Percentiles rank a stretch among this genome's conserved stretches.
Evolutionary conservation across 2,888 invertebrate species (phyloP).

Genomic region (Idaea dimidiata): DNA sequence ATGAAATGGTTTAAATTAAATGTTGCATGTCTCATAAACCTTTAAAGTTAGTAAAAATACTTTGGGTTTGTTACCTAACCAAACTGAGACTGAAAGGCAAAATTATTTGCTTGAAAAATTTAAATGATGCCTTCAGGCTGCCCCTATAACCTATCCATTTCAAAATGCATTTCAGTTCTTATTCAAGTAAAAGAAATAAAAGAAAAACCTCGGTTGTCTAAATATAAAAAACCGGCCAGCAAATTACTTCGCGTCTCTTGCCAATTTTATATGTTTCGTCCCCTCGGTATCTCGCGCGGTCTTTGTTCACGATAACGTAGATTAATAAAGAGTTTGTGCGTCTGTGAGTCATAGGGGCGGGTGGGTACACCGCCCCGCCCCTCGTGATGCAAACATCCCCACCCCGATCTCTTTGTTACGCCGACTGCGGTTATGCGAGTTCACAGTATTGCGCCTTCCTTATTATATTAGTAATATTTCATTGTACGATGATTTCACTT

Average conservation of each 20-base stretch:
- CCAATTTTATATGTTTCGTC: constrained; percentile 34
- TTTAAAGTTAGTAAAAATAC: too few relatives aligned
- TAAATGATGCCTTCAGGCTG: not conserved
- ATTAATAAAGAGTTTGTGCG: constrained; percentile 4
- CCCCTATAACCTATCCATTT: not conserved
- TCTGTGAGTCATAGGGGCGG: constrained; percentile 36
- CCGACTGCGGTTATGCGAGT: not conserved
- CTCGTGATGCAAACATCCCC: constrained; percentile 2
- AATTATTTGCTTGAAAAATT: too few relatives aligned
- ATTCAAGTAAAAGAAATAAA: not conserved
- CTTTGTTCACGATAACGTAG: constrained; percentile 35
- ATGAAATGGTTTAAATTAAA: too few relatives aligned
- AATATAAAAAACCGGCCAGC: not conserved
- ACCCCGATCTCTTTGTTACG: not conserved
- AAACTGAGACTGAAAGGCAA: too few relatives aligned
- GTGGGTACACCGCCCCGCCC: constrained; percentile 26
- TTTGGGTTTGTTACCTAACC: not conserved
- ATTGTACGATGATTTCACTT: not conserved
- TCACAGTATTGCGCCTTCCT: not conserved
- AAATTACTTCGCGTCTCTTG: not conserved
- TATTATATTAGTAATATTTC: not conserved
- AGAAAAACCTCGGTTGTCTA: not conserved
- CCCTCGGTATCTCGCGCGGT: constrained; percentile 30
- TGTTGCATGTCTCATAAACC: too few relatives aligned
- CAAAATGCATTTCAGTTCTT: not conserved